These are phyloP conservation scores for Microcebus lehilahytsara DNA, from an alignment of 2,113 vertebrate species.

Conservation along the genomic window DNA sequence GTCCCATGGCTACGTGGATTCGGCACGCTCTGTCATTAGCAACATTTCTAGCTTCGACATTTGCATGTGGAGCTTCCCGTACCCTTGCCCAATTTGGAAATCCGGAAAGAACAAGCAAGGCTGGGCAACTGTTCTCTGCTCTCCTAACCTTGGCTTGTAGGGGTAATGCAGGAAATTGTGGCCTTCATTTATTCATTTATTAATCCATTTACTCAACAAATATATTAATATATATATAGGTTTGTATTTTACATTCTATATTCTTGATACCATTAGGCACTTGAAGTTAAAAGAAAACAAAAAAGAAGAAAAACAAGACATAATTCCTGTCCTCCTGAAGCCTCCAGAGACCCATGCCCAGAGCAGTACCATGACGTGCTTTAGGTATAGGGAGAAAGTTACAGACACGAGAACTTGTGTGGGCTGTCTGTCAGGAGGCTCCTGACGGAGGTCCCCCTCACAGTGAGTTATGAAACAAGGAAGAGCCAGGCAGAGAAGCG, in stretches of 20 bases:
- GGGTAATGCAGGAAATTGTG: not conserved
- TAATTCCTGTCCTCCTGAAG: not conserved
- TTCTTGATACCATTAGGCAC: accelerated
- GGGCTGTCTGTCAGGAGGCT: too few relatives aligned
- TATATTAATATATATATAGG: not conserved
- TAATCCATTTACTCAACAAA: too few relatives aligned
- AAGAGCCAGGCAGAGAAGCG: not conserved
- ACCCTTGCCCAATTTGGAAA: accelerated
- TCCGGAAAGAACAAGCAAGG: accelerated
- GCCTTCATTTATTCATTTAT: not conserved
- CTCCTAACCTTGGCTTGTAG: not conserved
- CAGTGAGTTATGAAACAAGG: accelerated
- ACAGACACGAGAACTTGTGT: not conserved
- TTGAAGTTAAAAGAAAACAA: accelerated
- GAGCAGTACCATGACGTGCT: accelerated
- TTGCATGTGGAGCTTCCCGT: not conserved
- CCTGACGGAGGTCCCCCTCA: not conserved
- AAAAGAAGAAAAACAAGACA: not conserved
- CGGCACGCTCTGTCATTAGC: accelerated
- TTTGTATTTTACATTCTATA: too few relatives aligned
- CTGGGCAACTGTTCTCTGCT: not conserved
- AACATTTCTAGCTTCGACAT: not conserved
- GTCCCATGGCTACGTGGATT: accelerated
- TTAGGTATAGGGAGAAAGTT: not conserved
- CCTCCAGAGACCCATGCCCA: not conserved